These are phyloP conservation scores for Phortica variegata DNA, from an alignment of 1,140 invertebrate genomes.

Conservation along the genomic window DNA sequence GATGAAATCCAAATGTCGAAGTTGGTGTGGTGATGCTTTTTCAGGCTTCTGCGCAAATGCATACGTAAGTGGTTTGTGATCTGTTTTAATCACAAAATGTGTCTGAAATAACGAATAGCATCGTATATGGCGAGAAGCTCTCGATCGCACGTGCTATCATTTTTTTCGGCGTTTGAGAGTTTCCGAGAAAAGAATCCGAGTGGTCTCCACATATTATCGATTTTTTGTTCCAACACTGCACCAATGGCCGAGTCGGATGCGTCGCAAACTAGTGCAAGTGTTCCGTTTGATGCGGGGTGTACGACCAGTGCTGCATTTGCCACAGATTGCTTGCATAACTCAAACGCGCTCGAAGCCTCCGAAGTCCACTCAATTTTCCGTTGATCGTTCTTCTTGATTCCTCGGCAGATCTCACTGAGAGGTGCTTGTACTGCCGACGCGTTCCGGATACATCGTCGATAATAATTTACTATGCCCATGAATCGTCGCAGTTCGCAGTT, in stretches of 20 bases:
- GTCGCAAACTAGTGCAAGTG: background rate
- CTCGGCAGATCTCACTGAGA: background rate
- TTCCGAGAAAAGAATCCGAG: slow-evolving; percentile 55
- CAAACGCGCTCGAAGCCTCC: background rate
- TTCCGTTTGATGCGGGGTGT: background rate
- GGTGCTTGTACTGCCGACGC: background rate
- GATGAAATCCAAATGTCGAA: slow-evolving; percentile 31
- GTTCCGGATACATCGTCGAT: background rate
- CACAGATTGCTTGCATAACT: background rate
- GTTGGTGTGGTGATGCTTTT: slow-evolving; percentile 37
- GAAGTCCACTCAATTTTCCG: background rate
- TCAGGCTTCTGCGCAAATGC: slow-evolving; percentile 33
- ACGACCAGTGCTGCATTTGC: background rate
- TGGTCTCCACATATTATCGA: slow-evolving; percentile 48
- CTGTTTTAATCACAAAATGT: slow-evolving; percentile 40
- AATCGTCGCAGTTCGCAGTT: background rate
- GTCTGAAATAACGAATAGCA: slow-evolving; percentile 36
- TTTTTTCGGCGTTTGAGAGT: slow-evolving; percentile 29
- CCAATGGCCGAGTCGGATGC: background rate
- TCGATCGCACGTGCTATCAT: slow-evolving; percentile 48
- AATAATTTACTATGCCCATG: slow-evolving; percentile 2
- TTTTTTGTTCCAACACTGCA: background rate
- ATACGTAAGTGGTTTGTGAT: slow-evolving; percentile 43
- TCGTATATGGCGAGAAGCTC: slow-evolving; percentile 49
- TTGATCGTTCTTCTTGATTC: slow-evolving; percentile 2